These are phyloP conservation scores for Tachuris rubrigastra DNA, from an alignment of 2,113 vertebrate species.

Conservation along the genomic window DNA sequence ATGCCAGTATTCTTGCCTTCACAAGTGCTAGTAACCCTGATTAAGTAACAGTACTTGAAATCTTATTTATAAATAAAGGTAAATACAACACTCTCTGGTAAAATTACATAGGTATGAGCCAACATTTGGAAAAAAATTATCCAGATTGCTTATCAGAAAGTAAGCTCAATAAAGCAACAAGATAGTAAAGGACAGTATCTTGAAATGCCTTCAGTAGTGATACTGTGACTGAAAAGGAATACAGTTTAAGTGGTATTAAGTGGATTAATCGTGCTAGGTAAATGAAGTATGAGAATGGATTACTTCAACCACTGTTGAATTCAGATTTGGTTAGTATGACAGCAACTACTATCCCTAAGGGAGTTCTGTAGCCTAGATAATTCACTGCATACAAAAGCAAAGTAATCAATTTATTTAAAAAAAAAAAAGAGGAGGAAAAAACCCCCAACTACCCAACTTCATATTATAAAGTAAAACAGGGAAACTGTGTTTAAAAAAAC, in stretches of 20 bases:
- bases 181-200: background rate
- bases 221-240: background rate
- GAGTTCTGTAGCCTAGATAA: background rate
- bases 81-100: background rate
- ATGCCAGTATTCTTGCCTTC: background rate
- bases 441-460: background rate
- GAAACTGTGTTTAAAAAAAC: background rate
- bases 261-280: background rate
- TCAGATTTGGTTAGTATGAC: background rate
- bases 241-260: background rate
- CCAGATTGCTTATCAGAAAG: background rate
- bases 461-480: background rate
- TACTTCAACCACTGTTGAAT: background rate
- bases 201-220: background rate
- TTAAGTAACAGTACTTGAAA: background rate
- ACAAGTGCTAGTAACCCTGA: background rate
- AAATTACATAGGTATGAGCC: background rate
- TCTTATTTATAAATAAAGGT: background rate
- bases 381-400: background rate
- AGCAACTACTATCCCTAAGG: background rate
- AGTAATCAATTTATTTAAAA: background rate
- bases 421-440: background rate
- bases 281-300: background rate
- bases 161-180: background rate
- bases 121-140: background rate